These are phyloP conservation scores for Colinus virginianus DNA, from an alignment of 2,113 vertebrate species.

Conservation along the genomic window DNA sequence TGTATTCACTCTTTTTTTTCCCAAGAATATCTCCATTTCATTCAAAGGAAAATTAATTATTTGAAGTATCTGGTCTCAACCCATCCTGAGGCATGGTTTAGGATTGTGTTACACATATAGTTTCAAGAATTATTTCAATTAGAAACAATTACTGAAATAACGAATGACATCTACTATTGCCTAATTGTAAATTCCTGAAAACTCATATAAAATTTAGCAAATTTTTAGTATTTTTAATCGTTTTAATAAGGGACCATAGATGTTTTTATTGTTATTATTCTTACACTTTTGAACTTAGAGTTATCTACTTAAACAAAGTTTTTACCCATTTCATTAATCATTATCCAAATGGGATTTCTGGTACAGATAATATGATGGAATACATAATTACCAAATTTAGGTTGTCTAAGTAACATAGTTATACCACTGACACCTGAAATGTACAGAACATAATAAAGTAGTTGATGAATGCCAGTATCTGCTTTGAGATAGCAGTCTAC, in stretches of 20 bases:
- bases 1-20: not conserved
- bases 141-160: not conserved
- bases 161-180: not conserved
- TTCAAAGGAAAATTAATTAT: not conserved
- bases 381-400: not conserved
- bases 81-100: not conserved
- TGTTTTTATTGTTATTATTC: not conserved
- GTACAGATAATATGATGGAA: not conserved
- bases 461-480: not conserved
- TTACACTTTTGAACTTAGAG: not conserved
- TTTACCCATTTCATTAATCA: not conserved
- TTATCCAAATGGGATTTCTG: not conserved
- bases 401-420: not conserved
- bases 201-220: not conserved
- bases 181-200: not conserved
- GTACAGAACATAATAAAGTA: not conserved
- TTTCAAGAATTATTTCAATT: not conserved
- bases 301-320: not conserved
- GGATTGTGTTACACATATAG: not conserved
- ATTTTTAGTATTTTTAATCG: not conserved
- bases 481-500: not conserved
- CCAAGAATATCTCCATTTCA: not conserved
- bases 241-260: rapidly evolving
- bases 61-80: not conserved
- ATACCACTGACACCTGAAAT: not conserved